Conservation (phyloP, 2,113 vertebrate species). For the Mormoops blainvillei region DNA sequence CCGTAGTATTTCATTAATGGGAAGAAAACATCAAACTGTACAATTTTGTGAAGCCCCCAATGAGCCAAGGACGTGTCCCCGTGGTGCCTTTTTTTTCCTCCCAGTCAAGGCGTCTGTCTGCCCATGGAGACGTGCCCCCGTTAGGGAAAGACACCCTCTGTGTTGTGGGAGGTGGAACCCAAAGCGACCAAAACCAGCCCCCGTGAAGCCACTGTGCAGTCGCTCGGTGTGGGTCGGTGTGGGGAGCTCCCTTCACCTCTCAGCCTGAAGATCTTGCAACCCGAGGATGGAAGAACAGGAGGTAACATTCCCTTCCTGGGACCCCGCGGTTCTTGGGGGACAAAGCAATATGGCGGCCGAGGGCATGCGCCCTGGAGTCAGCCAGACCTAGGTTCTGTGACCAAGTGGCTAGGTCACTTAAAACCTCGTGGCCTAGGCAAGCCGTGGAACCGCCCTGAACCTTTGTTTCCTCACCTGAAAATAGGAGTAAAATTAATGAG, state of each 20-base stretch:
- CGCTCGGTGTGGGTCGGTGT: no score
- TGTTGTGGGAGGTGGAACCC: background rate
- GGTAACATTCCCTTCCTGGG: background rate
- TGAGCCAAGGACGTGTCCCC: background rate
- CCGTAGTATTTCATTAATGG: background rate
- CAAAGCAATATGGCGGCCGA: background rate
- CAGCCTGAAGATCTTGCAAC: background rate
- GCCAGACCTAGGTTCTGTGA: background rate
- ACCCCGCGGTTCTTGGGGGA: background rate
- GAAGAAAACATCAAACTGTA: background rate
- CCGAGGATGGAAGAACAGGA: background rate
- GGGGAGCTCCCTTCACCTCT: background rate
- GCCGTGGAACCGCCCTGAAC: background rate
- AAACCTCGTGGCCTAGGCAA: background rate
- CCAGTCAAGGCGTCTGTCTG: background rate
- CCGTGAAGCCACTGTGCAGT: fast-evolving
- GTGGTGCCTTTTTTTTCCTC: background rate
- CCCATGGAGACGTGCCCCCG: background rate
- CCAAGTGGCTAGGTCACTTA: no score
- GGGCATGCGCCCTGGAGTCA: background rate
- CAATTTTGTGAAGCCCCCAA: background rate
- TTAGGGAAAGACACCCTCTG: background rate
- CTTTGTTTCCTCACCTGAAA: background rate
- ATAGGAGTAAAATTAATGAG: background rate
- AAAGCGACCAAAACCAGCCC: background rate